Base-by-base conservation (phyloP, 2,113 vertebrate species). In the Lycaon pictus region DNA sequence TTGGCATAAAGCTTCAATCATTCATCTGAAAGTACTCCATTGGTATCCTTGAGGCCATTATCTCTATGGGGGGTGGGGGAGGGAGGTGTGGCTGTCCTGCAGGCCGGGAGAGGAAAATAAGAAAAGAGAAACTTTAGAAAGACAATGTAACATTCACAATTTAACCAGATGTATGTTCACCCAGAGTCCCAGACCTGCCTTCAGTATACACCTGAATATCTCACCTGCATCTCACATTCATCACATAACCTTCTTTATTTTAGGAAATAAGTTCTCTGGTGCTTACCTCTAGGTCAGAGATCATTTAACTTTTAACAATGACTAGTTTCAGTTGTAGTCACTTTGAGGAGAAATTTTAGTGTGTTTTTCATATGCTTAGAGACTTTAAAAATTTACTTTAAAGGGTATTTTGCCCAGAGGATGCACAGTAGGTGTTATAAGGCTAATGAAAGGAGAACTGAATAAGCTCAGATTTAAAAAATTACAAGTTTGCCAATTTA, bases 301-400 rank as follows among this genome's bases (percentile, higher is more conserved):
- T 94, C 22, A 85, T 72, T 76, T 91, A 32, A 60, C n/a, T 90
- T 79, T 87, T 71, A 87, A 71, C 27, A 71, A 23, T 53, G 56
- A 89, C 51, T 93, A 81, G 88, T 81, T 83, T 81, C 71, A 88
- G 69, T 51, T 62, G 80, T 48, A 63, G 51, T 89, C 69, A 48
- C 62, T 60, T 69, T 67, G 7, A 96, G 51, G 60, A 53, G 29
- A 77, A 1, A 80, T 65, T 88, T 94, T 55, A 13, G 74, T 63
- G 8, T 89, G 35, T 63, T 79, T 90, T 95, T 79, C 67, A 93
- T n/a, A 87, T 22, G 23, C 22, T 89, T 80, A 92, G 91, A 35
- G 84, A 82, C 72, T 51, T 55, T 53, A 93, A 93, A 23, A 85
- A 48, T n/a, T 77, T 60, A 84, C 71, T 74, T 85, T 65, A 79